Base-by-base conservation (phyloP, 2,113 vertebrate species). In the Carlito syrichta region DNA sequence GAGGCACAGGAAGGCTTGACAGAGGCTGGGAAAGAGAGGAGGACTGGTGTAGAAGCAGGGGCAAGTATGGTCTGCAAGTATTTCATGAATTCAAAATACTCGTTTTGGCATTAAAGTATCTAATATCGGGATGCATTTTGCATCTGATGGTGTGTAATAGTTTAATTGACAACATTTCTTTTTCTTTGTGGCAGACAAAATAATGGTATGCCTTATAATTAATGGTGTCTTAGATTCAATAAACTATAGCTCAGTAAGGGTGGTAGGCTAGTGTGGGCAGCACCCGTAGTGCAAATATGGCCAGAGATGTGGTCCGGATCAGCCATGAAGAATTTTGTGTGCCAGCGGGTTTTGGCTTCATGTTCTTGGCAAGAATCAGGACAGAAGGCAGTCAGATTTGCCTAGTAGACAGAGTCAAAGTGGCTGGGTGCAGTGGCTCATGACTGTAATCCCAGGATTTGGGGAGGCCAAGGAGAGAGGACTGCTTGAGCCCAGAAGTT, bases 1-100 rank as follows among this genome's bases (percentile, higher is more conserved):
- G 5, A 66, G 11, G 11, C 4, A 8, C 5, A 2, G 13, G 20
- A 13, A 40, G 30, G 12, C 16, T 43, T 50, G n/a, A 1, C 32
- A 3, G 30, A 38, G 4, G 17, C 27, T 0, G 0, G 22, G n/a
- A 45, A 5, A 7, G 30, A 0, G 7, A 14, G 1, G 20, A 35
- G 45, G 22, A 27, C 10, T 73, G 17, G 4, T 16, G 12, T 10
- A 32, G 35, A 79, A 89, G 30, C 30, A 30, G 14, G 30, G 76
- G 43, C n/a, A 9, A 52, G 7, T 16, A 56, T 74, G 54, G 25
- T 4, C 83, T 82, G 1, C 6, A 60, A 82, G 43, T 35, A 38
- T n/a, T 50, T 85, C 0, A 35, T 30, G 20, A 40, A 23, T 54
- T 27, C 54, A 58, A 86, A 52, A 30, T 1, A 7, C 8, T 30